phyloP scores from a whole-genome alignment of 2,113 vertebrate genomes.

The Mesitornis unicolor region DNA sequence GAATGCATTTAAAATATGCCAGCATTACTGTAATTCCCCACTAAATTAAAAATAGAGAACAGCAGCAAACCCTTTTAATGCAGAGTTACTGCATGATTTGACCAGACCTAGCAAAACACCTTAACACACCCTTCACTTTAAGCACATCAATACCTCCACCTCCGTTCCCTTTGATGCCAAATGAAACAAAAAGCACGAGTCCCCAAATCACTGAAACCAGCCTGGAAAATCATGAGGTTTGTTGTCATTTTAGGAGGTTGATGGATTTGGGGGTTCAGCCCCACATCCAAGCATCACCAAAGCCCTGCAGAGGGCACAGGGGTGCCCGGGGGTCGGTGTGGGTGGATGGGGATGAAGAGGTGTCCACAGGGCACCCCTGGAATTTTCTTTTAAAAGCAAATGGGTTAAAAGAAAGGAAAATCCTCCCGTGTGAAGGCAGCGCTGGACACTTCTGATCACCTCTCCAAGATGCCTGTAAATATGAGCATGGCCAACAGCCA shows the following conservation, averaged over 20 bases:
- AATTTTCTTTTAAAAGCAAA: not conserved
- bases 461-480: not conserved
- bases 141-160: not conserved
- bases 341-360: not conserved
- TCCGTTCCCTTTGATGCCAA: not conserved
- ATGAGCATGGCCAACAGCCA: not conserved
- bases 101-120: not conserved
- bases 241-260: not conserved
- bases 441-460: not conserved
- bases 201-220: not conserved
- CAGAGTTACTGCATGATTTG: not conserved
- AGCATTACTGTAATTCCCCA: not conserved
- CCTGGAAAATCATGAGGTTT: not conserved
- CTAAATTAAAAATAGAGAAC: not conserved
- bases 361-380: not conserved
- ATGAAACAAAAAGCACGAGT: not conserved
- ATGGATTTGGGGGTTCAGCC: not conserved
- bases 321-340: rapidly evolving
- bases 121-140: not conserved
- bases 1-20: not conserved
- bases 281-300: rapidly evolving
- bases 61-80: not conserved
- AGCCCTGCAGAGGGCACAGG: not conserved
- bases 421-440: rapidly evolving
- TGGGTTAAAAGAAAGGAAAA: not conserved